Evolutionary conservation across 2,888 invertebrate genomes (phyloP).

Genomic region (Dione juno): DNA sequence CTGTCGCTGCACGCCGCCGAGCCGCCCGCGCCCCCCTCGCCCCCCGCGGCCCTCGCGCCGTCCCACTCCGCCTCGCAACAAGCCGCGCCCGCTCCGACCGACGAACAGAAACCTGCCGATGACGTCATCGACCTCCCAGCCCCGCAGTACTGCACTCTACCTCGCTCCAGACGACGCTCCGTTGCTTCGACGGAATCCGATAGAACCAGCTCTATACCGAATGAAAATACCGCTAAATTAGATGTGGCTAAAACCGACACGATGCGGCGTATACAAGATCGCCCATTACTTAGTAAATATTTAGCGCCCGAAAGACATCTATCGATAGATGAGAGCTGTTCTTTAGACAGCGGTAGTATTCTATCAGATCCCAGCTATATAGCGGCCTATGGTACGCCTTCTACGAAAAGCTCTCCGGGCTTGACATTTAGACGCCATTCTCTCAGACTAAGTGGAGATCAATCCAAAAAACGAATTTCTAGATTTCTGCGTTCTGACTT

Average conservation of each 20-base stretch:
- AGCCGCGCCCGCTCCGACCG: conserved; percentile 49
- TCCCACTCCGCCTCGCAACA: conserved; percentile 56
- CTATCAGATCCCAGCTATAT: conserved; percentile 70
- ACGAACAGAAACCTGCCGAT: conserved; percentile 59
- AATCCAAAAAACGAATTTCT: conserved; percentile 85
- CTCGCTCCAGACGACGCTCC: conserved; percentile 63
- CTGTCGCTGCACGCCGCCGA: conserved; percentile 85
- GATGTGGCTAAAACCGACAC: conserved; percentile 52
- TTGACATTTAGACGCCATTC: conserved; percentile 61
- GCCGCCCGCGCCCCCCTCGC: conserved; percentile 79
- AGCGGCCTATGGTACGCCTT: conserved; percentile 64
- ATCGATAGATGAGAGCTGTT: conserved; percentile 65
- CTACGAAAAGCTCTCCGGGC: conserved; percentile 45
- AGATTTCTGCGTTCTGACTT: conserved; percentile 91
- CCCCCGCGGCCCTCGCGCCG: conserved; percentile 53
- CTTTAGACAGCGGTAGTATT: conserved; percentile 63
- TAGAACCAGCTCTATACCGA: conserved; percentile 45
- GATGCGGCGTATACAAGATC: conserved; percentile 71
- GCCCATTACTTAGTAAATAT: conserved; percentile 83
- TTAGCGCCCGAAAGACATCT: conserved; percentile 73
- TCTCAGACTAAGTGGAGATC: conserved; percentile 62
- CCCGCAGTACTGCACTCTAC: conserved; percentile 64
- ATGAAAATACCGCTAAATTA: conserved; percentile 43
- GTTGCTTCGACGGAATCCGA: conserved; percentile 48
- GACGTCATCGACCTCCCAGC: conserved; percentile 48